phyloP scores from a whole-genome alignment of 2,888 invertebrate genomes.

The Spatulosminthurus flaviceps region DNA sequence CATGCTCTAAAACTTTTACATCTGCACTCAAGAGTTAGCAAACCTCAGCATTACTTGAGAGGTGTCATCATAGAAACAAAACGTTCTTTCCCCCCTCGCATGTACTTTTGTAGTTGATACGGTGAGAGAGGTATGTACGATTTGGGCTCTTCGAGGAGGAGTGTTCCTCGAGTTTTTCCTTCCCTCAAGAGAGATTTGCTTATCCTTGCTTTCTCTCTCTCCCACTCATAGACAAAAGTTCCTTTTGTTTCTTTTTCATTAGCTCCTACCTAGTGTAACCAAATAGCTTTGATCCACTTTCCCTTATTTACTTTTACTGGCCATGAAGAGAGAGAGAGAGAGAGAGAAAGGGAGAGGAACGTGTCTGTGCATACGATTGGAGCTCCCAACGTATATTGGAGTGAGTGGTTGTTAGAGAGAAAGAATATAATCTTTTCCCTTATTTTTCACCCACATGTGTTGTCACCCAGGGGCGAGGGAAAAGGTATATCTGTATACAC shows the following conservation, averaged over 20 bases:
- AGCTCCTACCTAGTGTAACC: not conserved
- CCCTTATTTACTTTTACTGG: no score
- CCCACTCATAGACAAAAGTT: not conserved
- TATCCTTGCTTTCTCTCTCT: not conserved
- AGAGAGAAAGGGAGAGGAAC: no score
- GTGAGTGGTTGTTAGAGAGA: no score
- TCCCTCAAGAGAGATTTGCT: not conserved
- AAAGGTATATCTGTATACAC: no score
- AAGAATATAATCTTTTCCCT: not conserved
- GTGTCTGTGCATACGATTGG: no score
- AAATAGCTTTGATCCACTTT: no score
- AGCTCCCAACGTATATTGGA: no score
- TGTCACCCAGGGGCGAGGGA: not conserved
- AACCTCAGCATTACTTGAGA: constrained; percentile 18
- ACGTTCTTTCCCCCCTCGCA: not conserved
- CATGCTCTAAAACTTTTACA: constrained; percentile 11
- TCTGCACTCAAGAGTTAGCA: constrained; percentile 14
- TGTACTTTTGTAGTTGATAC: not conserved
- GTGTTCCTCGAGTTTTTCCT: not conserved
- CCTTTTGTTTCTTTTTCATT: constrained; percentile 10
- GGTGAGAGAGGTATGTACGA: not conserved
- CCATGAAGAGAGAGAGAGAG: no score
- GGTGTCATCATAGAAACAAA: not conserved
- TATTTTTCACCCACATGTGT: not conserved
- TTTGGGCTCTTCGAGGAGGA: not conserved